Evolutionary conservation across 1,140 invertebrate genomes (phyloP), one percentile per base, ranked within the genome.

Genomic region (Rhysida immarginata): DNA sequence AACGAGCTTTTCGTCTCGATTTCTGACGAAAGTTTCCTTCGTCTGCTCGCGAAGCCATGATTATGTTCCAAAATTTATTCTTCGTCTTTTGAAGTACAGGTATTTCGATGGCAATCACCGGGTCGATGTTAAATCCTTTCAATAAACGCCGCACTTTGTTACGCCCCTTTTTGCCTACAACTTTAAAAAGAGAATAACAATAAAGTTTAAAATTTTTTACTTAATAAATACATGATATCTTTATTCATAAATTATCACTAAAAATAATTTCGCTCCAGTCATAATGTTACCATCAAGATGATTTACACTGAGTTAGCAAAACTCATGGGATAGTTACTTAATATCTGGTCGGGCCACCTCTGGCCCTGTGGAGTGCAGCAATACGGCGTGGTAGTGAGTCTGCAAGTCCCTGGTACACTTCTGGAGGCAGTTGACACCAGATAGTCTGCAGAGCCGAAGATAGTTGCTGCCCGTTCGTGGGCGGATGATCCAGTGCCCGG

Each of bases 111-210:
- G 55, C 56, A 68, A 89, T 85, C 1, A 90, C 85, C 49, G 87
- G 79, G 5, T 85, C 86, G 57, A 90, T 90, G 63, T 87, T 84
- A 79, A 89, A 90, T 69, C 88, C 86, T 67, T 88, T 90, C n/a
- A 88, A 74, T 16, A 90, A 77, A 49, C 85, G 76, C 24, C 86
- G 75, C 65, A 90, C 86, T 81, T 87, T 84, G 1, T 85, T 80
- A 63, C 84, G 79, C 2, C 84, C 84, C 68, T 89, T 89, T 64
- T 87, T 88, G 0, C 85, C 85, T 23, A 81, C 74, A 48, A 85
- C 85, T 80, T 67, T 42, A 70, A 67, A 48, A 62, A 45, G 21
- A 44, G 20, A 1, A 55, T 11, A 49, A 29, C 16, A 35, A 5
- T 35, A 5, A 35, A 16, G 5, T 8, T 35, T 35, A 8, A 35